These are phyloP conservation scores for Hippocampus abdominalis DNA, from an alignment of 2,113 vertebrate species.

Conservation along the genomic window DNA sequence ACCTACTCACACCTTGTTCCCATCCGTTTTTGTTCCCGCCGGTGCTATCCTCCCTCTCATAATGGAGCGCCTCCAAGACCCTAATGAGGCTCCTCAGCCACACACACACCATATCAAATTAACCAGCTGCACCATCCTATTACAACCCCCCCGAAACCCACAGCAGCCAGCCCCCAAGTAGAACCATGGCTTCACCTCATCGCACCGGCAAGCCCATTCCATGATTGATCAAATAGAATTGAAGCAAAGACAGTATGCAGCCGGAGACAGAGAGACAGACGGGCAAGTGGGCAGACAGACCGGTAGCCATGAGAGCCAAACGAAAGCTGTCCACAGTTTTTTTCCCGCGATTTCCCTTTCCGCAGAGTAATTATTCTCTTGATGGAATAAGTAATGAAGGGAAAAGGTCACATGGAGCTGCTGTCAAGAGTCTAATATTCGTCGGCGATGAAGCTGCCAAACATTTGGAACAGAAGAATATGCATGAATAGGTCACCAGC, in stretches of 20 bases:
- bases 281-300: not conserved
- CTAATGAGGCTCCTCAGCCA: constrained; percentile 63
- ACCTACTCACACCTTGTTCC: not conserved
- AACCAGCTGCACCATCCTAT: constrained; percentile 64
- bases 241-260: constrained; percentile 37
- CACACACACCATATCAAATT: constrained; percentile 58
- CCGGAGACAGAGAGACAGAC: not conserved
- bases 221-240: constrained; percentile 61
- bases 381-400: constrained; percentile 54
- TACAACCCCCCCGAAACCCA: constrained; percentile 43
- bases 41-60: constrained; percentile 25
- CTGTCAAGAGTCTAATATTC: constrained; percentile 30
- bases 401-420: constrained; percentile 46
- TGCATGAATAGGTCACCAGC: constrained; percentile 4
- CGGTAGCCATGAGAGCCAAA: constrained; percentile 1
- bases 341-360: constrained; percentile 23
- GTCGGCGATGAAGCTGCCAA: constrained; percentile 3
- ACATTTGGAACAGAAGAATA: constrained; percentile 8
- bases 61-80: constrained; percentile 44
- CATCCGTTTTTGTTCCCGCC: constrained; percentile 35
- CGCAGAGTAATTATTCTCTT: constrained; percentile 43
- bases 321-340: constrained; percentile 20
- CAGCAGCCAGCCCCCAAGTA: constrained; percentile 51
- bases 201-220: constrained; percentile 26
- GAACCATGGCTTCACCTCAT: constrained; percentile 33